phyloP scores from a whole-genome alignment of 2,113 vertebrate genomes.

The Sphaerodactylus townsendi region DNA sequence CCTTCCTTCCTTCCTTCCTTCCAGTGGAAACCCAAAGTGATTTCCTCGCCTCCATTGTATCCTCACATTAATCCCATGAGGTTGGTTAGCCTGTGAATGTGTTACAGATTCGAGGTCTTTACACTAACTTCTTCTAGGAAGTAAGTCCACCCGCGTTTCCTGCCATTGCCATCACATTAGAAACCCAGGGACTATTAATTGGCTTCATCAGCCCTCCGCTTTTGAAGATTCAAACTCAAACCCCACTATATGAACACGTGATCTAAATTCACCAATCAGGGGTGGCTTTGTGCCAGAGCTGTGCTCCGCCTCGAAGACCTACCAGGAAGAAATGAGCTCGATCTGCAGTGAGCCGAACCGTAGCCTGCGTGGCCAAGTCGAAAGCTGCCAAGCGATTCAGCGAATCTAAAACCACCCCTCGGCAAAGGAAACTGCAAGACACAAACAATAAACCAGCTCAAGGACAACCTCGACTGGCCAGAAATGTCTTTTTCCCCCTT shows the following conservation, averaged over 20 bases:
- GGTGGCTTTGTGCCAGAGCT: neutral
- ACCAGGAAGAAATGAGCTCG: conserved; percentile 89
- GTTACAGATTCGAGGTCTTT: no score
- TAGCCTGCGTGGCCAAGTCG: conserved; percentile 76
- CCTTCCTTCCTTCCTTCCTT: no score
- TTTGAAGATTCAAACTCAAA: neutral
- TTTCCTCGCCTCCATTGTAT: no score
- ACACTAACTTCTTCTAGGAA: neutral
- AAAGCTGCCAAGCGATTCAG: conserved; percentile 79
- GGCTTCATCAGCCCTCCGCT: neutral
- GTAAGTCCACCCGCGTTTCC: neutral
- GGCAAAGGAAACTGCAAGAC: conserved; percentile 87
- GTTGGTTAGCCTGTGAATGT: no score
- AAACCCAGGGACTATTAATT: neutral
- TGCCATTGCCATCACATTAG: neutral
- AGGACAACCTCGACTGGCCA: conserved; percentile 40
- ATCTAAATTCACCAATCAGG: no score
- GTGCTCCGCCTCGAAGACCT: conserved; percentile 31
- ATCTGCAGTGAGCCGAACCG: conserved; percentile 81
- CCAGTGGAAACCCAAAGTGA: no score
- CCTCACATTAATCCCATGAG: no score
- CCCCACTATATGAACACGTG: neutral
- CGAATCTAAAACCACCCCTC: conserved; percentile 79
- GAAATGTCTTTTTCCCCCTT: neutral
- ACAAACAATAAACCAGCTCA: conserved; percentile 22